Base-by-base conservation (phyloP, 92 coral and sea anemone species). In the Galaxea fascicularis region DNA sequence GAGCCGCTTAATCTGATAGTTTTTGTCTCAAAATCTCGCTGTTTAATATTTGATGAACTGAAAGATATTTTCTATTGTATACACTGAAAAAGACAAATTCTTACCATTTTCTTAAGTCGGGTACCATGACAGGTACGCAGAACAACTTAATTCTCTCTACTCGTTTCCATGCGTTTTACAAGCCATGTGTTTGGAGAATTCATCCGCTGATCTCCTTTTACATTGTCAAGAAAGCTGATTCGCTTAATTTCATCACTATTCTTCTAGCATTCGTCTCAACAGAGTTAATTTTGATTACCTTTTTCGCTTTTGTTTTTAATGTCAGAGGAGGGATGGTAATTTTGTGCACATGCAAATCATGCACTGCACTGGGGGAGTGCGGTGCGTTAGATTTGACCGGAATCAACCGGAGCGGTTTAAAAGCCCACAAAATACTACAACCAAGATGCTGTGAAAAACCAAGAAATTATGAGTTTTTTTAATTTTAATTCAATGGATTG, bases 91-190 rank as follows among this genome's bases (percentile, higher is more conserved):
- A 56, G 21, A 49, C 51, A 29, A 51, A 15, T 21, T 21, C 58
- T 28, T 56, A 21, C 60, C 75, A 51, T 54, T 66, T 79, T 68
- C 29, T 21, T 18, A 54, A 28, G 44, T 44, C 84, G n/a, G 84
- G 84, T 79, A 79, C 84, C 84, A 79, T 66, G 69, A 66, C 84
- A 29, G 84, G 76, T 66, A 35, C 41, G 14, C 14, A 6, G n/a
- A 66, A 51, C 45, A 65, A 31, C 0, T 10, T 10, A 65, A 27
- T 29, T 79, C 84, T 79, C 84, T 63, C 3, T 12, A 51, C 46
- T 44, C 14, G 11, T 79, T 66, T 21, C 65, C 24, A 28, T 6
- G 20, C 44, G 5, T 31, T 65, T 79, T 8, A 26, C 17, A 65
- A 17, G 74, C 6, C 7, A 35, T 20, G 16, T 13, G 16, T 28